A percentile compares a stretch with the other conserved stretches of the same genome.
Conservation (phyloP, 2,797 vertebrate genomes). For the Gallinago stenura region DNA sequence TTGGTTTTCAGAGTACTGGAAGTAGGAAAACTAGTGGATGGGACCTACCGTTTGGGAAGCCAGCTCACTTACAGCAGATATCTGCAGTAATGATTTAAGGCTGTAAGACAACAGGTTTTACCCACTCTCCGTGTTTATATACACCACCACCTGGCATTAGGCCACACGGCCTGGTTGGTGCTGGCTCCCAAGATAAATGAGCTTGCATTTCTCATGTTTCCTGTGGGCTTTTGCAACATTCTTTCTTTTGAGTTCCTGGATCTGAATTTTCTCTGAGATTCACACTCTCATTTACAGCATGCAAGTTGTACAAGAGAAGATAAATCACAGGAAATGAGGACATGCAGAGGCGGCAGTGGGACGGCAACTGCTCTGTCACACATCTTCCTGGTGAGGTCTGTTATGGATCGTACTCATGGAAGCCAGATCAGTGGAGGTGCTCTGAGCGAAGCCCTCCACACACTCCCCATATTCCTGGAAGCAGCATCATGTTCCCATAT, state of each 20-base stretch:
- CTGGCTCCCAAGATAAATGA: not conserved
- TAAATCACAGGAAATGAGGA: not conserved
- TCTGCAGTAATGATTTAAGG: not conserved
- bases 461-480: not conserved
- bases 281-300: not conserved
- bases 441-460: not conserved
- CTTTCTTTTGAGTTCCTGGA: not conserved
- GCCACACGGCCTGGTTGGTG: accelerated
- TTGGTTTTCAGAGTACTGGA: not conserved
- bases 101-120: not conserved
- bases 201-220: not conserved
- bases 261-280: not conserved
- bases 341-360: not conserved
- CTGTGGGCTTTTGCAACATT: not conserved
- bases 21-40: not conserved
- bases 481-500: accelerated
- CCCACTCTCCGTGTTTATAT: not conserved
- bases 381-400: accelerated
- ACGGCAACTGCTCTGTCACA: not conserved
- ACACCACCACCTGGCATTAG: accelerated
- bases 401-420: not conserved
- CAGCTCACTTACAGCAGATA: not conserved
- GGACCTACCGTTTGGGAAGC: not conserved
- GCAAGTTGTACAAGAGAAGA: not conserved
- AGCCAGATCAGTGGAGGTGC: not conserved